Evolutionary conservation across 2,797 vertebrate species (phyloP).

Genomic region (Esox lucius): DNA sequence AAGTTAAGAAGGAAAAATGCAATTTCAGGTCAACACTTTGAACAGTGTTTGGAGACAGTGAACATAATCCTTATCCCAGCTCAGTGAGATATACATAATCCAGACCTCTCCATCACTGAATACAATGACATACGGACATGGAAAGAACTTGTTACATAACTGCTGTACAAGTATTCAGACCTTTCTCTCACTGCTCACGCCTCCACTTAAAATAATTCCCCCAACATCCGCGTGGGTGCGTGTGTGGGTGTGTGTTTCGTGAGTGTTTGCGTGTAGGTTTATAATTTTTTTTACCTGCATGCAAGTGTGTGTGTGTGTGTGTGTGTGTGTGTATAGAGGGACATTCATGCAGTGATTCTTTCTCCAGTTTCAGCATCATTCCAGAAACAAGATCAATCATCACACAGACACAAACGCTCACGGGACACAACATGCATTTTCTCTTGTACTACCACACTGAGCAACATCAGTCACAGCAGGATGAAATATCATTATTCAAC

Average conservation of each 20-base stretch:
- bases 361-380: slow-evolving; percentile 56
- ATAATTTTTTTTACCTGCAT: slow-evolving; percentile 3
- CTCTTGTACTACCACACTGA: too few species aligned
- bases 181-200: slow-evolving; percentile 25
- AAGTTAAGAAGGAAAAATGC: not conserved
- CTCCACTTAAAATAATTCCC: slow-evolving; percentile 14
- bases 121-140: slow-evolving; percentile 31
- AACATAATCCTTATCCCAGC: slow-evolving; percentile 18
- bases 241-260: slow-evolving; percentile 14
- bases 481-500: too few species aligned
- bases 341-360: slow-evolving; percentile 53
- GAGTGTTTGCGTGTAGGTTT: not conserved
- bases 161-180: slow-evolving; percentile 30
- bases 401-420: not conserved
- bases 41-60: slow-evolving; percentile 1
- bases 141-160: slow-evolving; percentile 46
- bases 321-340: slow-evolving; percentile 49
- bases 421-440: too few species aligned
- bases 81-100: slow-evolving; percentile 13
- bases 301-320: slow-evolving; percentile 17
- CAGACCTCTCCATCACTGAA: slow-evolving; percentile 10
- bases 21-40: not conserved
- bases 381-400: slow-evolving; percentile 28
- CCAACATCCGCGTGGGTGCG: not conserved
- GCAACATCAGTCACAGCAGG: too few species aligned